Evolutionary conservation across 92 coral and sea anemone genomes (phyloP).

Genomic region (Porites rus): DNA sequence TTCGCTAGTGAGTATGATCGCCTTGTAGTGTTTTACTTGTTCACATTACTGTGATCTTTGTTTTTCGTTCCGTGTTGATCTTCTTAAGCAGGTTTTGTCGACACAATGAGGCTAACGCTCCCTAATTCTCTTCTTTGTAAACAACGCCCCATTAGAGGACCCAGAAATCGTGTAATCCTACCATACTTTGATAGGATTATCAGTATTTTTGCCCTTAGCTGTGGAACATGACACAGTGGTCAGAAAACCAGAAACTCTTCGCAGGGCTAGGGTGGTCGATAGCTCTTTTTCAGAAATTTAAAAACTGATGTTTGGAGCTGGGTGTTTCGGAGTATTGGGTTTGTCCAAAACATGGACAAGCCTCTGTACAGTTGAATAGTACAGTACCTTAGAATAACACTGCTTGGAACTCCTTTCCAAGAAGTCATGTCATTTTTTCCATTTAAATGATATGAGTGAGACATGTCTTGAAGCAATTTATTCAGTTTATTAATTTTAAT

Average conservation of each 20-base stretch:
- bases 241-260: neutral
- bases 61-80: neutral
- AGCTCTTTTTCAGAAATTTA: neutral
- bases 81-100: conserved; percentile 8
- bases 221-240: neutral
- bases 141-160: neutral
- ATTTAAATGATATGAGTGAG: no score
- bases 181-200: neutral
- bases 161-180: conserved; percentile 5
- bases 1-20: conserved; percentile 11
- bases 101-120: conserved; percentile 5
- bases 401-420: no score
- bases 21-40: no score
- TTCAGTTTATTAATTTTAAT: no score
- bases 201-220: neutral
- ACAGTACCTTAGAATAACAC: no score
- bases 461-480: no score
- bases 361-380: no score
- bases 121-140: conserved; percentile 18
- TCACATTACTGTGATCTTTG: neutral
- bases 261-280: neutral
- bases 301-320: neutral
- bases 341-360: no score
- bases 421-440: no score
- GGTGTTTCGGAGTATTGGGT: no score